These are phyloP conservation scores for Sparidentex hasta DNA, from an alignment of 2,797 vertebrate genomes.

Conservation along the genomic window DNA sequence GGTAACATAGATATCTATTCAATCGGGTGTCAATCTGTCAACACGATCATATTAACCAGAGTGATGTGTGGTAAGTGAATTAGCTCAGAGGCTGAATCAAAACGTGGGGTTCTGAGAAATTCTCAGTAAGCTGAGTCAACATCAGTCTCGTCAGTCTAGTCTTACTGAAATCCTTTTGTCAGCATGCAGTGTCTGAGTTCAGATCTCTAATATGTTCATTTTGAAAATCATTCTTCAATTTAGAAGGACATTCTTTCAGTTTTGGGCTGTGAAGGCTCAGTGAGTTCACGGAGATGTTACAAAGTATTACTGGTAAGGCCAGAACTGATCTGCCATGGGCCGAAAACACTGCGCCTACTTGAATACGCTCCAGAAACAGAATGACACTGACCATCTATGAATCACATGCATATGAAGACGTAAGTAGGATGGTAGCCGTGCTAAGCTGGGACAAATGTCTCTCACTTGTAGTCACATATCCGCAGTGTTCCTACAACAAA, in stretches of 20 bases:
- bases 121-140: not conserved
- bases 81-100: not conserved
- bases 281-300: not conserved
- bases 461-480: constrained; percentile 3
- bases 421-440: not conserved
- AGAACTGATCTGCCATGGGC: not conserved
- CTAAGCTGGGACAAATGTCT: not conserved
- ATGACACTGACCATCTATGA: not conserved
- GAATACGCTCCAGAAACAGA: not conserved
- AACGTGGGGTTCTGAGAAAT: not conserved
- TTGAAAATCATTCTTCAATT: not conserved
- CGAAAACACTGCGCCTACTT: not conserved
- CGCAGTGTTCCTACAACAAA: not conserved
- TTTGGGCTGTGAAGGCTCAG: not conserved
- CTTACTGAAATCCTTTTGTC: constrained; percentile 1
- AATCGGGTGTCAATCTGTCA: constrained; percentile 5
- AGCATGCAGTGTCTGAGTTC: not conserved
- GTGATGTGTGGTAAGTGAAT: not conserved
- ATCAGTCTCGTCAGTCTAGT: constrained; percentile 8
- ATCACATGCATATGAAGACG: not conserved
- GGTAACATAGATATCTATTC: not conserved
- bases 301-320: not conserved
- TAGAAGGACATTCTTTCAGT: not conserved
- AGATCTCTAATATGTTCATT: constrained; percentile 2
- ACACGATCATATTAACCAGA: not conserved